Conservation (phyloP, 2,797 vertebrate genomes). For the Sorex maritimensis region DNA sequence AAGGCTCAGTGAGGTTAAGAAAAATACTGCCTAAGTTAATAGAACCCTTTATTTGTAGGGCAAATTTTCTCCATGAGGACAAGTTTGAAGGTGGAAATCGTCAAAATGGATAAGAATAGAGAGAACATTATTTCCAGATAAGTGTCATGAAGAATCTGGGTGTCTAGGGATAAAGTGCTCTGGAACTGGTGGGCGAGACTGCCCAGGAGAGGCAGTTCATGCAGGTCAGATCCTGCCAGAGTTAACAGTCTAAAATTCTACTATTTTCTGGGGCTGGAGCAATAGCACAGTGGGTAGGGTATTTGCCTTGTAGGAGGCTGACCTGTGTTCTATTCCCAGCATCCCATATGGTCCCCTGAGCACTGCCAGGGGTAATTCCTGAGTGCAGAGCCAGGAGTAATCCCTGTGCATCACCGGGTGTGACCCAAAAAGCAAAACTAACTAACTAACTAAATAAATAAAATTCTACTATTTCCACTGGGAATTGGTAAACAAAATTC, state of each 20-base stretch:
- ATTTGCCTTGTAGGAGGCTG: too few species aligned
- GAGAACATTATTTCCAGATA: neutral
- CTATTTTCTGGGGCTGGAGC: neutral
- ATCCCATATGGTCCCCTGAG: too few species aligned
- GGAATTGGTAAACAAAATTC: conserved; percentile 24
- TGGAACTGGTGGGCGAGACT: neutral
- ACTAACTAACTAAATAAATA: neutral
- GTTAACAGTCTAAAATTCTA: neutral
- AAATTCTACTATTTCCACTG: neutral
- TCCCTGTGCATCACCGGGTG: too few species aligned
- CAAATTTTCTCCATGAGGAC: conserved; percentile 13
- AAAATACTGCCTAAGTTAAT: conserved; percentile 46
- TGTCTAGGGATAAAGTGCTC: neutral
- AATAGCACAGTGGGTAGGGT: too few species aligned
- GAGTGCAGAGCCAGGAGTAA: too few species aligned
- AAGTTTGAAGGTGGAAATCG: conserved; percentile 49
- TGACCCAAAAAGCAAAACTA: too few species aligned
- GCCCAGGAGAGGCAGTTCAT: neutral
- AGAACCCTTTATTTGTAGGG: conserved; percentile 16
- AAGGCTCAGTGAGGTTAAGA: conserved; percentile 42
- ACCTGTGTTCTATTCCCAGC: too few species aligned
- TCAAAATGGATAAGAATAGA: conserved; percentile 42
- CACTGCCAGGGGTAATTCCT: too few species aligned
- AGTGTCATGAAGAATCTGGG: neutral
- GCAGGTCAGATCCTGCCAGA: neutral